Conservation (phyloP, 2,113 vertebrate genomes). For the Lanius collurio region DNA sequence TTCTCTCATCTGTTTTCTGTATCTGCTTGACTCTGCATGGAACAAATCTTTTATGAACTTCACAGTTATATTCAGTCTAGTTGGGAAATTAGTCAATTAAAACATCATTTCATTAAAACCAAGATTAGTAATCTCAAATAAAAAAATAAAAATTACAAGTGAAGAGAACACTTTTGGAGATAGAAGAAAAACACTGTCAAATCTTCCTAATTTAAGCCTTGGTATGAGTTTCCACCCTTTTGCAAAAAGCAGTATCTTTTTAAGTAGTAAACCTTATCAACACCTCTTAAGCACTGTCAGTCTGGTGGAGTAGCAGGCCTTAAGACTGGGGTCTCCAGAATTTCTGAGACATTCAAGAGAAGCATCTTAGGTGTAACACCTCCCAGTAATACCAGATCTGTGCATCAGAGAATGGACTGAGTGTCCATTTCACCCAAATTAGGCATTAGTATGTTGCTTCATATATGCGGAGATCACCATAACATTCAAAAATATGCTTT, state of each 20-base stretch:
- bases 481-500: not conserved
- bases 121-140: not conserved
- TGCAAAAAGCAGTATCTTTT: not conserved
- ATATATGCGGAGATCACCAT: accelerated
- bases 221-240: not conserved
- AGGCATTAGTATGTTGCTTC: not conserved
- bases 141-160: not conserved
- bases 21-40: not conserved
- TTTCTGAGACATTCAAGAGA: not conserved
- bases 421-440: not conserved
- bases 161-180: not conserved
- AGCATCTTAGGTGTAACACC: not conserved
- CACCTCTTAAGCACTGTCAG: not conserved
- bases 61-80: not conserved
- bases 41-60: not conserved
- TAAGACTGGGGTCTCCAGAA: not conserved
- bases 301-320: not conserved
- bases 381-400: not conserved
- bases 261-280: not conserved
- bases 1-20: not conserved
- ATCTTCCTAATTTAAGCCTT: not conserved
- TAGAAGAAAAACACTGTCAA: not conserved
- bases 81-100: not conserved
- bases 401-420: not conserved
- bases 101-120: not conserved